Percentiles rank a stretch among this genome's conserved stretches.
phyloP scores from a whole-genome alignment of 2,888 invertebrate species.

The Metalampra italica region DNA sequence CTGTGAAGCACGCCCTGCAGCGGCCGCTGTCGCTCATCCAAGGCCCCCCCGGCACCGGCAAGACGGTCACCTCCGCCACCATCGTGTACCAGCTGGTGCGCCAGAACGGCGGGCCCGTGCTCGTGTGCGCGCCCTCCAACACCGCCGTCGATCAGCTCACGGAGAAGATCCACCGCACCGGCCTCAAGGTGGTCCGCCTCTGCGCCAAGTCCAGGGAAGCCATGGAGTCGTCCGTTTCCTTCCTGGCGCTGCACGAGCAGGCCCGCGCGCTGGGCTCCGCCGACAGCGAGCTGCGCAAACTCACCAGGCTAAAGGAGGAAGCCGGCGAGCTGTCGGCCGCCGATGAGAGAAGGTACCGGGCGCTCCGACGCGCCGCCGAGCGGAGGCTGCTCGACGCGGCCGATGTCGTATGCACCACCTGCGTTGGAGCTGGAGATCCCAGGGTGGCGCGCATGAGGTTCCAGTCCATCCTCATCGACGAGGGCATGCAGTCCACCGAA shows the following conservation, averaged over 20 bases:
- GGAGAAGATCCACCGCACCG: conserved; percentile 98
- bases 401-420: conserved; percentile 99
- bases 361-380: conserved; percentile 94
- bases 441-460: conserved; percentile 95
- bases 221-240: conserved; percentile 98
- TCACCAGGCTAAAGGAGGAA: conserved; percentile 98
- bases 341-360: conserved; percentile 96
- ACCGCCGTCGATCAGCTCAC: conserved; percentile 99
- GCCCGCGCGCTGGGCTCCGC: conserved; percentile 96
- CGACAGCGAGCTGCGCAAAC: conserved; percentile 91
- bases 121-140: conserved; percentile 99
- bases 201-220: conserved; percentile 99
- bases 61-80: conserved; percentile 99
- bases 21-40: conserved; percentile 97
- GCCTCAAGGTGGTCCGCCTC: conserved; percentile 94
- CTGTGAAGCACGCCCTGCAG: conserved; percentile 98
- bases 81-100: conserved; percentile 98
- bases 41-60: conserved; percentile 98
- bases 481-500: conserved; percentile 98
- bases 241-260: conserved; percentile 97
- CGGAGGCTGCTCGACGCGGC: conserved; percentile 95
- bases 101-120: conserved; percentile 94
- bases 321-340: conserved; percentile 97
- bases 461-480: conserved; percentile 97
- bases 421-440: conserved; percentile 98